A percentile compares a stretch with the other conserved stretches of the same genome.
Evolutionary conservation across 1,140 invertebrate species (phyloP).

Genomic region (Scaptomyza hsui): DNA sequence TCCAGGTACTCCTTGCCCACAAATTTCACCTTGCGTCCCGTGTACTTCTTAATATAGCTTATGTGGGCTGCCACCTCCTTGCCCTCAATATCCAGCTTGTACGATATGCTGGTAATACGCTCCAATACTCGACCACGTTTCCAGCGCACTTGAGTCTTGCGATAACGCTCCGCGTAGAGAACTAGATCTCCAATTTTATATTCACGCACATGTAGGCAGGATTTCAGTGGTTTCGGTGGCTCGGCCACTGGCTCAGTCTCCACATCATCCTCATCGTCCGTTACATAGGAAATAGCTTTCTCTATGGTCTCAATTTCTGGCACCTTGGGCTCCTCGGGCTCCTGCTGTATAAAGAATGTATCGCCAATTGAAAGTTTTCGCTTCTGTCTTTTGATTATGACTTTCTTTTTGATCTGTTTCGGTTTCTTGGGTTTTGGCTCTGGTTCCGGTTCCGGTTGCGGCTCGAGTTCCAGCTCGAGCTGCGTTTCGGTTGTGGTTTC

Average conservation of each 20-base stretch:
- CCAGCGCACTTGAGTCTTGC: conserved; percentile 80
- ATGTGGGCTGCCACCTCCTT: conserved; percentile 78
- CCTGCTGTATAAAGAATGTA: conserved; percentile 66
- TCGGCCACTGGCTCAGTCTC: conserved; percentile 39
- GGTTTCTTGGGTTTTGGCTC: conserved; percentile 61
- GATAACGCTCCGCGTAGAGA: conserved; percentile 74
- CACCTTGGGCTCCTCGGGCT: conserved; percentile 59
- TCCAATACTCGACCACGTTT: conserved; percentile 72
- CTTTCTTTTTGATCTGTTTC: conserved; percentile 77
- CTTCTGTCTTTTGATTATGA: conserved; percentile 77
- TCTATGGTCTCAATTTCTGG: conserved; percentile 77
- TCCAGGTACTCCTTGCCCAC: conserved; percentile 82
- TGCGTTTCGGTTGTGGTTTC: conserved; percentile 6
- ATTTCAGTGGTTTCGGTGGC: conserved; percentile 59
- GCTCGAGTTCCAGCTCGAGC: conserved; percentile 20
- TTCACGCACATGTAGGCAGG: conserved; percentile 71
- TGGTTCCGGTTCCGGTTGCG: conserved; percentile 14
- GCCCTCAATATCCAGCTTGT: conserved; percentile 76
- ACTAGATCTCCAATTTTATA: conserved; percentile 76
- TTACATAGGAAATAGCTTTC: conserved; percentile 75
- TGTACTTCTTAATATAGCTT: conserved; percentile 80
- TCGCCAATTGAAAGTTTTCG: conserved; percentile 75
- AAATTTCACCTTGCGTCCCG: conserved; percentile 76
- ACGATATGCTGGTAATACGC: conserved; percentile 80
- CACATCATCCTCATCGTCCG: conserved; percentile 57